These are phyloP conservation scores for Mus caroli DNA, from an alignment of 2,797 vertebrate species.

Conservation along the genomic window DNA sequence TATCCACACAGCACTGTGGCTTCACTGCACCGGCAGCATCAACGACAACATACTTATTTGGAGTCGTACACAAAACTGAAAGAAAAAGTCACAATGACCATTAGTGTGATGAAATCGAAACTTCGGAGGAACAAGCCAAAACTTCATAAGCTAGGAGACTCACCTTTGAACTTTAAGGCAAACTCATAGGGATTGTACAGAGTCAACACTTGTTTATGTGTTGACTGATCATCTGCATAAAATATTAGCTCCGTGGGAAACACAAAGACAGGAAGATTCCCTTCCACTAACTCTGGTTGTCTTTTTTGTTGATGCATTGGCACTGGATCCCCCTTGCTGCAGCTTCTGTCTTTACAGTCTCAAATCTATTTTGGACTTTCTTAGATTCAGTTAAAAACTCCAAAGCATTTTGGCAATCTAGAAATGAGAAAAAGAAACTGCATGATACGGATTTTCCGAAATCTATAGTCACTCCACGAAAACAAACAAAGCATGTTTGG, in stretches of 20 bases:
- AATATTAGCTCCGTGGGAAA: constrained; percentile 99
- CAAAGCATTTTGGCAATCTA: constrained; percentile 91
- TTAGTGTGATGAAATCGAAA: constrained; percentile 71
- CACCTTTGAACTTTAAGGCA: constrained; percentile 99
- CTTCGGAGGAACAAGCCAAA: constrained; percentile 70
- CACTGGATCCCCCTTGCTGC: constrained; percentile 91
- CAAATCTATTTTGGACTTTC: constrained; percentile 89
- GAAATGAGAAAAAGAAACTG: constrained; percentile 74
- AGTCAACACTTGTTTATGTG: constrained; percentile 99
- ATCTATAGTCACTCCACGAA: constrained; percentile 60
- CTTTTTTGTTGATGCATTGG: constrained; percentile 99
- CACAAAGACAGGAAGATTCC: constrained; percentile 99
- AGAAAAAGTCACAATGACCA: constrained; percentile 80
- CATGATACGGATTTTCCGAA: constrained; percentile 80
- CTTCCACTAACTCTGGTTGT: constrained; percentile 99
- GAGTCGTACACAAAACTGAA: constrained; percentile 99
- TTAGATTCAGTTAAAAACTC: constrained; percentile 89
- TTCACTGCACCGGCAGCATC: constrained; percentile 98
- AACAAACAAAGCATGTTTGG: constrained; percentile 28
- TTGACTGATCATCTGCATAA: constrained; percentile 99
- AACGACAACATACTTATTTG: constrained; percentile 98
- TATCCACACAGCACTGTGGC: constrained; percentile 99
- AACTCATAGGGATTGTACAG: constrained; percentile 99
- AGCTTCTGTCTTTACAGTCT: constrained; percentile 88
- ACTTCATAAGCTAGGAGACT: constrained; percentile 86